Base-by-base conservation (phyloP, 2,113 vertebrate genomes). In the cat (Felis catus) region DNA sequence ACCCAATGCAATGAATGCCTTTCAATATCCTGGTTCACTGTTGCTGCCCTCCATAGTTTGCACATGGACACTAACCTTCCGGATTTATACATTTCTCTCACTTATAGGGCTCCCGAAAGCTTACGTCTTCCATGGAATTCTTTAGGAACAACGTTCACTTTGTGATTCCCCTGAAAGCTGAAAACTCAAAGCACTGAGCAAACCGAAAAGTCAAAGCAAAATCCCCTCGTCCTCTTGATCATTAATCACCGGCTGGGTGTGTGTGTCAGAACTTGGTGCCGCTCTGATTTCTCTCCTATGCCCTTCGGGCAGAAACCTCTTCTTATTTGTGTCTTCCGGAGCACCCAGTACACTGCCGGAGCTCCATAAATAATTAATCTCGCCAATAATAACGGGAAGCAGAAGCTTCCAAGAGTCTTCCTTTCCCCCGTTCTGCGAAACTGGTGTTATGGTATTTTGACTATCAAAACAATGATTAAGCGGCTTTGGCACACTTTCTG, bases 401-500 rank as follows among this genome's bases (percentile, higher is more conserved):
- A 73, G 91, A 88, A 33, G 71, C 91, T 96, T 97, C 97, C 91
- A 97, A 94, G 94, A 98, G 80, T 88, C 78, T 96, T 88, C 55
- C 85, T 97, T 92, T 79, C 33, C 90, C 73, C 92, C 76, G 81
- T 79, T 96, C 95, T 97, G 97, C 96, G 96, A 97, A 96, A 87
- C 92, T 73, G 90, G 96, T 97, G 95, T 94, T 97, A 97, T 73
- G 96, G 96, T 97, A 97, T 97, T 98, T 97, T 96, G 96, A 97
- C 96, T 97, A 98, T 98, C 98, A 97, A 97, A 98, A 98, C 97
- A 98, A 97, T 97, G 98, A 98, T 97, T 98, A 98, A 97, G 95
- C 97, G 84, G 97, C 97, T 97, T 95, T 97, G 98, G 98, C 90
- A 97, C 88, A 97, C 86, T 92, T 94, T 94, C 33, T 95, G 89